Evolutionary conservation across 2,888 invertebrate species (phyloP).

Genomic region (Teleiodes luculella): DNA sequence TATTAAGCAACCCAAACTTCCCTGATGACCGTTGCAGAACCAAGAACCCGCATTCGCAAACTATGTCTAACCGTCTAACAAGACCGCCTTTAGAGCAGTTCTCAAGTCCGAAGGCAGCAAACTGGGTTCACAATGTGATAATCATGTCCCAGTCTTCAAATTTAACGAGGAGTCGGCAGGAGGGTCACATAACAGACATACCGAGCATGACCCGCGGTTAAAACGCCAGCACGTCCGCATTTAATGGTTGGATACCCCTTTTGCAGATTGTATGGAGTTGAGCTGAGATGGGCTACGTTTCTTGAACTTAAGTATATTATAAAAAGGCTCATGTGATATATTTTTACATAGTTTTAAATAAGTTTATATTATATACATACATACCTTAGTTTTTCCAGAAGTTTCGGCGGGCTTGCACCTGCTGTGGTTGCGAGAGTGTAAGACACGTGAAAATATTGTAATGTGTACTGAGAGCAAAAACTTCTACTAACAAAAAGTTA

Average conservation of each 20-base stretch:
- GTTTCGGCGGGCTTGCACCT: too few species aligned
- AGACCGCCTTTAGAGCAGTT: neutral
- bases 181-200: neutral
- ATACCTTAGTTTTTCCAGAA: too few species aligned
- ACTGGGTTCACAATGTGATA: neutral
- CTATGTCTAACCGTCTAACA: neutral
- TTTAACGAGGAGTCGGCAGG: neutral
- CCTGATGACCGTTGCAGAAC: too few species aligned
- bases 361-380: too few species aligned
- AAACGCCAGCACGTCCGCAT: neutral
- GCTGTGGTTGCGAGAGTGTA: too few species aligned
- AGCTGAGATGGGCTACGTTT: neutral
- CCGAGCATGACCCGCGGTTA: neutral
- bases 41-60: too few species aligned
- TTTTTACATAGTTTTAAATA: too few species aligned
- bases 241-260: neutral
- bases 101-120: neutral
- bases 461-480: too few species aligned
- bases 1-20: too few species aligned
- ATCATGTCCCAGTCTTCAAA: neutral
- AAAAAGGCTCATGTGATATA: too few species aligned
- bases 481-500: too few species aligned
- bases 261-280: neutral
- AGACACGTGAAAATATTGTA: too few species aligned
- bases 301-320: neutral